These are phyloP conservation scores for Cephus sareptanus DNA, from an alignment of 2,888 invertebrate species.

Conservation along the genomic window DNA sequence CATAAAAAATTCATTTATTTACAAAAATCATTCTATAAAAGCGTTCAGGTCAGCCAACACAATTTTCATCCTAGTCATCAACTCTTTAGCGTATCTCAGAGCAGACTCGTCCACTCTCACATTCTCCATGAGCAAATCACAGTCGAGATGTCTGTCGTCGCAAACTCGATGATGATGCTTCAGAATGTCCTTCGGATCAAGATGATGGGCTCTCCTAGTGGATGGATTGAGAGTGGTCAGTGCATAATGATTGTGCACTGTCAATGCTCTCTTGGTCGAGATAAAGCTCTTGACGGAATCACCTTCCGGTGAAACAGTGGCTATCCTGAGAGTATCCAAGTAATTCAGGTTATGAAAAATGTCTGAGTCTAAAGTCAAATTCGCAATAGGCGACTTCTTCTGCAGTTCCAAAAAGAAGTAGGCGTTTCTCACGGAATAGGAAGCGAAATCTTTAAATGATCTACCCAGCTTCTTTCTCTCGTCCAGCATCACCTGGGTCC, in stretches of 20 bases:
- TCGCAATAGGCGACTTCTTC: slow-evolving; percentile 23
- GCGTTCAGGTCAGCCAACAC: slow-evolving; percentile 37
- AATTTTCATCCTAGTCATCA: slow-evolving; percentile 45
- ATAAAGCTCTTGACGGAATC: slow-evolving; percentile 81
- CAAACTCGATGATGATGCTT: slow-evolving; percentile 76
- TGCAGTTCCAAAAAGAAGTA: slow-evolving; percentile 73
- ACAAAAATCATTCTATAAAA: slow-evolving; percentile 1
- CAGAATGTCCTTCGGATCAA: slow-evolving; percentile 72
- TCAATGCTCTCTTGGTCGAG: slow-evolving; percentile 73
- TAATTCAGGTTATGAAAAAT: slow-evolving; percentile 65
- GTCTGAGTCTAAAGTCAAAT: slow-evolving; percentile 12
- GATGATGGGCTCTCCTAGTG: slow-evolving; percentile 70
- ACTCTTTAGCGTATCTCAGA: slow-evolving; percentile 48
- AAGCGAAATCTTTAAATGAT: slow-evolving; percentile 69
- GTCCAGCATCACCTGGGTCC: slow-evolving; percentile 70
- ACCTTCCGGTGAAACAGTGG: slow-evolving; percentile 72
- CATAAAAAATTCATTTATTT: neutral
- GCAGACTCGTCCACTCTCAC: slow-evolving; percentile 49
- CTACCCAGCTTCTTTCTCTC: slow-evolving; percentile 59
- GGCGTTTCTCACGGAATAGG: slow-evolving; percentile 75
- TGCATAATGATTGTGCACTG: slow-evolving; percentile 82
- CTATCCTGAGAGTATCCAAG: slow-evolving; percentile 69
- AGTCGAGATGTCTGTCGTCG: slow-evolving; percentile 53
- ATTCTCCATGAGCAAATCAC: slow-evolving; percentile 53
- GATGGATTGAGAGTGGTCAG: slow-evolving; percentile 71